A percentile compares a stretch with the other conserved stretches of the same genome.
phyloP scores from a whole-genome alignment of 2,113 vertebrate species.

The Probosciger aterrimus region DNA sequence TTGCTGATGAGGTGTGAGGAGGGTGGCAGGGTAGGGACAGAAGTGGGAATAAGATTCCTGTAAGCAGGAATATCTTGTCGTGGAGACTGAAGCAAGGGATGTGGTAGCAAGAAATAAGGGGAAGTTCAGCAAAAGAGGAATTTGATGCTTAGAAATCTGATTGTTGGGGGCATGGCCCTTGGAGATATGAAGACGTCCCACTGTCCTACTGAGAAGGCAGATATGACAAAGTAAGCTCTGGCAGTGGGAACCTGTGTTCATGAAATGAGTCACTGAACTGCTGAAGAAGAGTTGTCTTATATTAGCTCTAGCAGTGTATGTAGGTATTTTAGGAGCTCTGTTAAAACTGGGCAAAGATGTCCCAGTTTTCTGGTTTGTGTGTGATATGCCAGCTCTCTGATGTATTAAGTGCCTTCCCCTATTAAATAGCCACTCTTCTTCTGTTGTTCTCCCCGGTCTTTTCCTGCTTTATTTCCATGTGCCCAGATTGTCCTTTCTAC shows the following conservation, averaged over 20 bases:
- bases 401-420: neutral
- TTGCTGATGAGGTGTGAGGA: neutral
- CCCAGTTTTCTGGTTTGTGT: neutral
- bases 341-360: neutral
- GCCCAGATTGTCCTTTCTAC: neutral
- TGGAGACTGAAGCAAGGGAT: neutral
- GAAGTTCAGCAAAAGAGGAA: neutral
- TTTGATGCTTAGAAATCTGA: neutral
- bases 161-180: neutral
- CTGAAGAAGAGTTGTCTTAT: neutral
- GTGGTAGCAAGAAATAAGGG: neutral
- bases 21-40: neutral
- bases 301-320: neutral
- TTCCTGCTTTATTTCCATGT: neutral
- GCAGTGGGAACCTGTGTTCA: neutral
- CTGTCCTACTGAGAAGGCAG: neutral
- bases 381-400: neutral
- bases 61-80: neutral
- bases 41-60: neutral
- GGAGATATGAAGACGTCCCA: neutral
- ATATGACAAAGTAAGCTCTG: neutral
- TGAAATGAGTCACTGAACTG: neutral
- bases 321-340: slow-evolving; percentile 10
- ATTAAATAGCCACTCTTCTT: neutral
- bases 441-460: neutral